Percentiles rank a stretch among this genome's conserved stretches.
Conservation (phyloP, 1,140 invertebrate genomes). For the Ceratitis capitata region DNA sequence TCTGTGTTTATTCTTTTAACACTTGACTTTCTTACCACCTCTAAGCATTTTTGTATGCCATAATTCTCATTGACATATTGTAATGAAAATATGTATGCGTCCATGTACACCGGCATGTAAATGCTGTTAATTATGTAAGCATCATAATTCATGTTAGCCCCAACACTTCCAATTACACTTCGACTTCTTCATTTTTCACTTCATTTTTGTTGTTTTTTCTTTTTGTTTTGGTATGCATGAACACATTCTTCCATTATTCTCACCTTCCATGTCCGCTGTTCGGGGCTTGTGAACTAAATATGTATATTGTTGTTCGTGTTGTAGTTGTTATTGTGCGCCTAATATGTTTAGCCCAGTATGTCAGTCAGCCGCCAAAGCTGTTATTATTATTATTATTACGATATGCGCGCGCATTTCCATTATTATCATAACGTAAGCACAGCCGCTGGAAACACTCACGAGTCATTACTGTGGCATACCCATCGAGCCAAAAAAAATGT, state of each 20-base stretch:
- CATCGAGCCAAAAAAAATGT: not conserved
- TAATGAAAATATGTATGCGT: not conserved
- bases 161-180: slow-evolving; percentile 1
- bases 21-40: not conserved
- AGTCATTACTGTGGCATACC: not conserved
- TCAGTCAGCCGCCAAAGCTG: slow-evolving; percentile 1
- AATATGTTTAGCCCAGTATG: slow-evolving; percentile 28
- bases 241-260: not conserved
- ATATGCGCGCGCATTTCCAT: slow-evolving; percentile 7
- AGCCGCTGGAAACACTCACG: no score
- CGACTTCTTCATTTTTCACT: not conserved
- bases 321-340: not conserved
- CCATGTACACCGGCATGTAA: not conserved
- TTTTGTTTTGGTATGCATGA: not conserved
- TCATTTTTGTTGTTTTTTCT: not conserved
- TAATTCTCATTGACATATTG: slow-evolving; percentile 21
- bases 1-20: not conserved
- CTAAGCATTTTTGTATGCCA: not conserved
- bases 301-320: not conserved
- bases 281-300: not conserved
- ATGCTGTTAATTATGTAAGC: not conserved
- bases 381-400: slow-evolving; percentile 17
- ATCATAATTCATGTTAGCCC: not conserved
- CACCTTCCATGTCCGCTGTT: not conserved
- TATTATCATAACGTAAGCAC: not conserved